A percentile compares a stretch with the other conserved stretches of the same genome.
Conservation (phyloP, 2,113 vertebrate species). For the Struthio camelus region DNA sequence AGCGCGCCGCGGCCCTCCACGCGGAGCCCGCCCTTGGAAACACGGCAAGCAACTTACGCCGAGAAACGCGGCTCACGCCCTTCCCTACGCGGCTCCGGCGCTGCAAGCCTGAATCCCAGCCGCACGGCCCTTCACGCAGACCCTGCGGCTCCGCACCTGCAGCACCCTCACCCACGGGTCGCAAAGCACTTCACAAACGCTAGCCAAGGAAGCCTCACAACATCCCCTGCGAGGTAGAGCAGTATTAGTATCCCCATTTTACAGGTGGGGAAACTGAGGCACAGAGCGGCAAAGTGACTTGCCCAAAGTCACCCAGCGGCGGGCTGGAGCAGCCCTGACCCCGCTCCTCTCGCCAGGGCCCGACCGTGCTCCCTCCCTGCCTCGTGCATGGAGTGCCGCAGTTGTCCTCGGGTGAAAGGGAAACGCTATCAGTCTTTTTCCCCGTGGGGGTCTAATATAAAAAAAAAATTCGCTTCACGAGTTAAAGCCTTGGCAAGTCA, state of each 20-base stretch:
- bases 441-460: background rate
- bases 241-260: slow-evolving; percentile 53
- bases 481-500: background rate
- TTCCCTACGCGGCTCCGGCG: background rate
- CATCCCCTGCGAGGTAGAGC: slow-evolving; percentile 56
- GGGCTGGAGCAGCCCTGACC: background rate
- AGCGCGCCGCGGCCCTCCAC: too few species aligned
- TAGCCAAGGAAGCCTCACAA: slow-evolving; percentile 29
- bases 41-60: background rate
- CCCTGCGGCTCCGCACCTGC: background rate
- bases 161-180: background rate
- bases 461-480: background rate
- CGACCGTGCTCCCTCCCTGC: background rate
- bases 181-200: background rate
- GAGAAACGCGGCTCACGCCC: background rate
- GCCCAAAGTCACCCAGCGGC: background rate
- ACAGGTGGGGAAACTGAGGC: slow-evolving; percentile 64
- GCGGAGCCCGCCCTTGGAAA: background rate
- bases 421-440: accelerated
- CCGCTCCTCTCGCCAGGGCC: background rate
- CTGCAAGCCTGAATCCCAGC: background rate
- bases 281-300: background rate
- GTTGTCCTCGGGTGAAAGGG: background rate
- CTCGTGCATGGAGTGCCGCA: accelerated
- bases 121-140: background rate